These are phyloP conservation scores for Dendropsophus ebraccatus DNA, from an alignment of 2,113 vertebrate species.

Conservation along the genomic window DNA sequence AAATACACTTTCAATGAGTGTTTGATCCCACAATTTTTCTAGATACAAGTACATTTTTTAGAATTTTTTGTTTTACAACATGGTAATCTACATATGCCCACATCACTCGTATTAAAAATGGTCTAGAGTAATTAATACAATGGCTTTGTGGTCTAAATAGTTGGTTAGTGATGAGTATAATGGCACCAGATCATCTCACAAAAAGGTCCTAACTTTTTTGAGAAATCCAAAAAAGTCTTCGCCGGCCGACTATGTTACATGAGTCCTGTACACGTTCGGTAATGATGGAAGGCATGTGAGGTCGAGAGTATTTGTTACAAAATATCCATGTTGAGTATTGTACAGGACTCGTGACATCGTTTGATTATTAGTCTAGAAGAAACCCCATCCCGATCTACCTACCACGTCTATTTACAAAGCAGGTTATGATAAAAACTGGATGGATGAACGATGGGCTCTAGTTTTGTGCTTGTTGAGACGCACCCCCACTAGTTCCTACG, in stretches of 20 bases:
- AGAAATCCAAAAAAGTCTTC: not conserved
- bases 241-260: not conserved
- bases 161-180: not conserved
- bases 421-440: constrained; percentile 62
- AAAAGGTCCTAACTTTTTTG: not conserved
- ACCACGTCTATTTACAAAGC: constrained; percentile 65
- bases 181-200: constrained; percentile 12
- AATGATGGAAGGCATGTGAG: not conserved
- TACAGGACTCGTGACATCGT: constrained; percentile 1
- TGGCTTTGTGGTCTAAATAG: not conserved
- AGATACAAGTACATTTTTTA: not conserved
- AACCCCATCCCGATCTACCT: constrained; percentile 45
- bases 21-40: not conserved
- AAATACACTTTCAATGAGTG: constrained; percentile 19
- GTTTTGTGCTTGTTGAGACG: constrained; percentile 82
- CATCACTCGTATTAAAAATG: not conserved
- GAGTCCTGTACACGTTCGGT: not conserved
- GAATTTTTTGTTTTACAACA: constrained; percentile 7
- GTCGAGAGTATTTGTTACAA: constrained; percentile 4
- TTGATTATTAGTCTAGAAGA: constrained; percentile 60
- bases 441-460: constrained; percentile 65
- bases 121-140: not conserved
- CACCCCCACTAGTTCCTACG: constrained; percentile 72
- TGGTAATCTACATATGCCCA: not conserved
- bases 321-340: not conserved